Evolutionary conservation across 2,113 vertebrate species (phyloP).

Genomic region (Hystrix brachyura): DNA sequence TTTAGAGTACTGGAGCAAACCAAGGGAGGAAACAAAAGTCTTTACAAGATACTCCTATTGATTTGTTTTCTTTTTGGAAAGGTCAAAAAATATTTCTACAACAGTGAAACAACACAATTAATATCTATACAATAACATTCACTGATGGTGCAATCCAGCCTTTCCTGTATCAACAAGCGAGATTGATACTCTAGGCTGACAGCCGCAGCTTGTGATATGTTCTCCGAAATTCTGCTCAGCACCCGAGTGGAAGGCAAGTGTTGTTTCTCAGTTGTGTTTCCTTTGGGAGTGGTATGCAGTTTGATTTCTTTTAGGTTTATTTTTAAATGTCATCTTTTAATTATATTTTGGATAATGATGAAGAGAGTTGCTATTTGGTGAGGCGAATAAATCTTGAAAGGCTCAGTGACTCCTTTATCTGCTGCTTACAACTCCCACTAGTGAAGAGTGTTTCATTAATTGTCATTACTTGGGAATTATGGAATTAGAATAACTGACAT

Average conservation of each 20-base stretch:
- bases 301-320: conserved; percentile 65
- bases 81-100: conserved; percentile 79
- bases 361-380: conserved; percentile 75
- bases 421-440: conserved; percentile 63
- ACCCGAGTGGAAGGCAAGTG: conserved; percentile 60
- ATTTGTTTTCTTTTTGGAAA: conserved; percentile 84
- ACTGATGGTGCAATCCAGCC: conserved; percentile 71
- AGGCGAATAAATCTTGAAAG: conserved; percentile 81
- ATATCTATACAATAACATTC: conserved; percentile 75
- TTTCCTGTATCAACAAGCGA: conserved; percentile 71
- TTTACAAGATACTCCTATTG: conserved; percentile 63
- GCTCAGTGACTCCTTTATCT: conserved; percentile 75
- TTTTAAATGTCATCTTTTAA: conserved; percentile 82
- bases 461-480: conserved; percentile 79
- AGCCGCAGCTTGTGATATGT: not conserved
- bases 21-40: conserved; percentile 9
- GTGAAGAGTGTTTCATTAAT: conserved; percentile 81
- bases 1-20: conserved; percentile 11
- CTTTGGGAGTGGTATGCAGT: conserved; percentile 4
- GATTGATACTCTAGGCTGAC: conserved; percentile 51
- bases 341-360: conserved; percentile 83
- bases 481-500: conserved; percentile 75
- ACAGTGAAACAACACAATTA: conserved; percentile 74
- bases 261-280: conserved; percentile 62
- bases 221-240: conserved; percentile 53